Evolutionary conservation across 2,113 vertebrate species (phyloP).

Genomic region (Rhinolophus ferrumequinum): DNA sequence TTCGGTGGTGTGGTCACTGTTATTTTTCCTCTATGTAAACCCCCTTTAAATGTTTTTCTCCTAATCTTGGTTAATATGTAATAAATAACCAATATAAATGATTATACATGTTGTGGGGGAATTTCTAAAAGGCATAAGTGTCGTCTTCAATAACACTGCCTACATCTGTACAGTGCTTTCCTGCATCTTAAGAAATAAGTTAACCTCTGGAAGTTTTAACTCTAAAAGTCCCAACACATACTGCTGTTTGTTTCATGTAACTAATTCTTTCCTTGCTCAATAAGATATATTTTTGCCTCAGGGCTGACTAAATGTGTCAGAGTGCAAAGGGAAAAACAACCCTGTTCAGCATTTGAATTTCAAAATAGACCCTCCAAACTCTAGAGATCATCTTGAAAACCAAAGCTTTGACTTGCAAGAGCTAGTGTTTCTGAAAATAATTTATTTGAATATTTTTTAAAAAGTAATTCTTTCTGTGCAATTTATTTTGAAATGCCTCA

Average conservation of each 20-base stretch:
- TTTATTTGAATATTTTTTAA: too few species aligned
- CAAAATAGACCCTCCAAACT: background rate
- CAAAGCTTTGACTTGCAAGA: background rate
- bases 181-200: background rate
- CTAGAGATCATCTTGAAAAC: background rate
- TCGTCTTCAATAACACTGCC: background rate
- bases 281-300: background rate
- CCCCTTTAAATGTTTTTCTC: background rate
- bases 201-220: background rate
- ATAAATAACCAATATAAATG: background rate
- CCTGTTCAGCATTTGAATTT: background rate
- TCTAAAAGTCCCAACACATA: background rate
- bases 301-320: background rate
- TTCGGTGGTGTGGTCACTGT: background rate
- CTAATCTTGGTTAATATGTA: background rate
- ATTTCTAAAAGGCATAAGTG: background rate
- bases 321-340: background rate
- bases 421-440: background rate
- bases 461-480: background rate
- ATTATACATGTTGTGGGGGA: background rate
- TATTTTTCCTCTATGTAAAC: background rate
- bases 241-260: background rate
- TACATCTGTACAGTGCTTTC: background rate
- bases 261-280: background rate
- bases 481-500: background rate